Conservation (phyloP, 2,888 invertebrate species). For the Aphidius colemani region DNA sequence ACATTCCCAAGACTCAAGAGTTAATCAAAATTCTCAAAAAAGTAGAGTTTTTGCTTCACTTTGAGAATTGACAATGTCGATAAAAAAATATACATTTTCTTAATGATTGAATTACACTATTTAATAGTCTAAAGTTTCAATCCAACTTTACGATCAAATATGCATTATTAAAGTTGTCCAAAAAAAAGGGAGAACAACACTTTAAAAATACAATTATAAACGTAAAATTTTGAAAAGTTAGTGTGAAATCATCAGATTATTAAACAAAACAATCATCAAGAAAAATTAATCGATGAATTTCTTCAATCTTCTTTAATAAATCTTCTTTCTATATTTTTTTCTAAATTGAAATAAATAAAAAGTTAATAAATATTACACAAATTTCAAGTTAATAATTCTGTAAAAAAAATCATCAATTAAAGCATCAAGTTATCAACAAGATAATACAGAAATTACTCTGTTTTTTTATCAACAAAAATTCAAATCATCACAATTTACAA, state of each 20-base stretch:
- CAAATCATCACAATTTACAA: too few species aligned
- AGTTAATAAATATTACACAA: too few species aligned
- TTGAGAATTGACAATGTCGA: not conserved
- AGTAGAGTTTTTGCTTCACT: constrained; percentile 10
- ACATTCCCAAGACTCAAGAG: not conserved
- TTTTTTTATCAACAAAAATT: too few species aligned
- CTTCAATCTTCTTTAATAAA: constrained; percentile 9
- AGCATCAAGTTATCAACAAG: too few species aligned
- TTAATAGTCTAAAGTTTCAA: constrained; percentile 4
- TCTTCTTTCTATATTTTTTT: not conserved
- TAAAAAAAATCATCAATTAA: too few species aligned
- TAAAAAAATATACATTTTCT: not conserved
- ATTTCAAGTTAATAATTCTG: too few species aligned
- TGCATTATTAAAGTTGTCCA: not conserved
- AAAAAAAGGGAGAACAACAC: constrained; percentile 6
- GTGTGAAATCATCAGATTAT: not conserved
- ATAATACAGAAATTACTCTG: too few species aligned
- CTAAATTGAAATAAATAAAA: too few species aligned
- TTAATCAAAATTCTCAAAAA: constrained; percentile 8
- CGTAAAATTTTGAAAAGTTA: not conserved
- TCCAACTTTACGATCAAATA: not conserved
- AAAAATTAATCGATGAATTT: not conserved
- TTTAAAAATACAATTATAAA: not conserved
- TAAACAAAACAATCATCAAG: constrained; percentile 5
- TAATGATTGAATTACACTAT: not conserved